Evolutionary conservation across 92 coral and sea anemone genomes (phyloP).

Genomic region (Pocillopora grandis): DNA sequence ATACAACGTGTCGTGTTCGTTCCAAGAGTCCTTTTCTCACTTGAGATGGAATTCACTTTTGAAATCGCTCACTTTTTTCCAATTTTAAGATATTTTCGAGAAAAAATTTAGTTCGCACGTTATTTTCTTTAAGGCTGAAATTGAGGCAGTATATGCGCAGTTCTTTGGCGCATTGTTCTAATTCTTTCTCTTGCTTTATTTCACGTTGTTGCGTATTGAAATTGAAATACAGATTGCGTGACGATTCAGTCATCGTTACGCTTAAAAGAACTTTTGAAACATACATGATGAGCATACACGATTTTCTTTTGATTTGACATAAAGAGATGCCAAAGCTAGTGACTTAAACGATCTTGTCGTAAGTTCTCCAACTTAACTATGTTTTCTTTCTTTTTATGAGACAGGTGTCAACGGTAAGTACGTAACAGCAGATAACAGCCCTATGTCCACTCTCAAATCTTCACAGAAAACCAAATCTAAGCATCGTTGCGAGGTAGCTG

Average conservation of each 20-base stretch:
- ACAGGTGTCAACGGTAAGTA: conserved; percentile 34
- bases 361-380: background rate
- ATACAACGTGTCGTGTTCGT: background rate
- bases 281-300: no score
- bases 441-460: conserved; percentile 50
- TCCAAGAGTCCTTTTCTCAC: no score
- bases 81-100: no score
- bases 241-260: background rate
- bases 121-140: no score
- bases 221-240: background rate
- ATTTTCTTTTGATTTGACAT: no score
- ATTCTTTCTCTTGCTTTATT: background rate
- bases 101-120: no score
- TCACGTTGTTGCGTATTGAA: background rate
- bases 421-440: conserved; percentile 72
- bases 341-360: background rate
- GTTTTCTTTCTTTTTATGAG: background rate
- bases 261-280: no score
- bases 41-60: no score
- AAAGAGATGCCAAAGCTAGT: no score
- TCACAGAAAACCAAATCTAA: conserved; percentile 44
- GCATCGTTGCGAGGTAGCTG: conserved; percentile 57
- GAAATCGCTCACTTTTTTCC: no score
- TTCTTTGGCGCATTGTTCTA: no score
- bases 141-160: no score